These are phyloP conservation scores for Pionites leucogaster DNA, from an alignment of 2,113 vertebrate species.

Conservation along the genomic window DNA sequence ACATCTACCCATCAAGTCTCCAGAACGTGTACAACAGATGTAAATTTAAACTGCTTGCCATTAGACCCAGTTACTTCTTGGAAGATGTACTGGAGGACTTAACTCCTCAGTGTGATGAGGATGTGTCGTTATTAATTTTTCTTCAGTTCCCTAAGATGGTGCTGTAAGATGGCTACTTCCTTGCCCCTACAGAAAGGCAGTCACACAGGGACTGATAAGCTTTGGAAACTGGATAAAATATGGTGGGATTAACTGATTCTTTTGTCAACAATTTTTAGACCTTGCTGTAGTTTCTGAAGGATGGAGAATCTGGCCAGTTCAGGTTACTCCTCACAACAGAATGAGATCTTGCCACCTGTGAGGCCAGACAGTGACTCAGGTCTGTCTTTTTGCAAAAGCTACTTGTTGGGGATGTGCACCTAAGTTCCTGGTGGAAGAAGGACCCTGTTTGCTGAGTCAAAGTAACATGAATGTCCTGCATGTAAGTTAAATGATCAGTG, in stretches of 20 bases:
- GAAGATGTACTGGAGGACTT: neutral
- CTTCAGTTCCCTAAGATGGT: neutral
- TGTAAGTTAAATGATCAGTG: neutral
- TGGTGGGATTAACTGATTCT: neutral
- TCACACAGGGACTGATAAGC: neutral
- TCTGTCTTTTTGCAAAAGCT: neutral
- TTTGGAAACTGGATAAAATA: neutral
- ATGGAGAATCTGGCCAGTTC: neutral
- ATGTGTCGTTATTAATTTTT: neutral
- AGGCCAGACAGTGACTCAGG: neutral
- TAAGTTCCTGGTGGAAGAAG: neutral
- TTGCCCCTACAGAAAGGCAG: neutral
- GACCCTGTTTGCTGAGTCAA: too few relatives aligned
- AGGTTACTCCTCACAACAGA: neutral
- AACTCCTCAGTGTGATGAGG: neutral
- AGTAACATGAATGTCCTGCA: neutral
- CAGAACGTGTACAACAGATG: neutral
- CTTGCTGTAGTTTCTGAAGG: neutral
- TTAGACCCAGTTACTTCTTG: neutral
- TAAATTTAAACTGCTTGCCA: neutral
- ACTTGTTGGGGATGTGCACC: rapidly evolving
- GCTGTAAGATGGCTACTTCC: neutral
- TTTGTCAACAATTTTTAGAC: neutral
- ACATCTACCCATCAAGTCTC: neutral
- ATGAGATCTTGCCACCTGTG: neutral